Evolutionary conservation across 30 jellyfish, hydroid and myxozoan species (phyloP).

Genomic region (Turritopsis dohrnii): DNA sequence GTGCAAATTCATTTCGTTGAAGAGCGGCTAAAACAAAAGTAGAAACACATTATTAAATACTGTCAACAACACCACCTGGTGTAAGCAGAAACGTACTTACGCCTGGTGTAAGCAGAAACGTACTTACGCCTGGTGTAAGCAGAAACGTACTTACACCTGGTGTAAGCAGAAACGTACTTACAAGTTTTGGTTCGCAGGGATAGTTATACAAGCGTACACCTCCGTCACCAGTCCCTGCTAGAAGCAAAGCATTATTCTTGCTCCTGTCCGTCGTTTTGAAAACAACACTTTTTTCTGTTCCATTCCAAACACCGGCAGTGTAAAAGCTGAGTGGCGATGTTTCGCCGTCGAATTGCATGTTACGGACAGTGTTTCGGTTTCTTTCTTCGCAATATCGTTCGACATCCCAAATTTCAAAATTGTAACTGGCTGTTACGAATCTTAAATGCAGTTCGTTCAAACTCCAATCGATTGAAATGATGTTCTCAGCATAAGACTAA

Average conservation of each 20-base stretch:
- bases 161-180: slow-evolving; percentile 13
- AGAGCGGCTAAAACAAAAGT: slow-evolving; percentile 25
- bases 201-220: slow-evolving; percentile 45
- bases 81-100: no score
- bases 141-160: no score
- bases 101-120: not conserved
- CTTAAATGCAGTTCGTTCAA: slow-evolving; percentile 10
- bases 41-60: not conserved
- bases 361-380: slow-evolving; percentile 19
- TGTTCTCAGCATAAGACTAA: not conserved
- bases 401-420: slow-evolving; percentile 12
- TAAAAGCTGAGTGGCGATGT: slow-evolving; percentile 14
- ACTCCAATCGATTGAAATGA: slow-evolving; percentile 30
- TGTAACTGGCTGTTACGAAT: slow-evolving; percentile 15
- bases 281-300: slow-evolving; percentile 38
- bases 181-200: slow-evolving; percentile 54
- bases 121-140: no score
- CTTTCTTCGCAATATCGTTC: slow-evolving; percentile 29
- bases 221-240: slow-evolving; percentile 82
- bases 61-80: not conserved
- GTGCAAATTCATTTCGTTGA: slow-evolving; percentile 27
- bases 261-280: slow-evolving; percentile 42
- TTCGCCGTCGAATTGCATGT: slow-evolving; percentile 17
- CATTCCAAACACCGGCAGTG: slow-evolving; percentile 30
- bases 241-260: slow-evolving; percentile 40